phyloP scores from a whole-genome alignment of 2,888 invertebrate genomes.

The Tridacna crocea region DNA sequence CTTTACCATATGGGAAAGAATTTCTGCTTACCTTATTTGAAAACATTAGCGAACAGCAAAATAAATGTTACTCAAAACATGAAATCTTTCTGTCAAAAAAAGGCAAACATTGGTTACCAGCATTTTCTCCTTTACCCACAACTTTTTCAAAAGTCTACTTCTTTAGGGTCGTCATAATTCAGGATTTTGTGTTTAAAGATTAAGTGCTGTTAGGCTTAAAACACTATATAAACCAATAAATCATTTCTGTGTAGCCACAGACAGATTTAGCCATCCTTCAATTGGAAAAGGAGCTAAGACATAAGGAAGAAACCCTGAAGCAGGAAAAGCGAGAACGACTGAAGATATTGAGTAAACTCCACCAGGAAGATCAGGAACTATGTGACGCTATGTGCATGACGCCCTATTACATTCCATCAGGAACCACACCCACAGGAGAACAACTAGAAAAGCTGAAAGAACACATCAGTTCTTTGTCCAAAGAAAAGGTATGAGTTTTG shows the following conservation, averaged over 20 bases:
- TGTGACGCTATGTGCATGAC: conserved; percentile 80
- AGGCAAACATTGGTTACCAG: not conserved
- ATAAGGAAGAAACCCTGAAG: conserved; percentile 73
- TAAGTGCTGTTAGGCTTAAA: too few relatives aligned
- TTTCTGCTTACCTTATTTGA: too few relatives aligned
- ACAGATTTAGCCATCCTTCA: conserved; percentile 74
- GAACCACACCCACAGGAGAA: conserved; percentile 77
- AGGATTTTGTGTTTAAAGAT: too few relatives aligned
- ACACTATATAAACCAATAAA: too few relatives aligned
- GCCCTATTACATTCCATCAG: conserved; percentile 81
- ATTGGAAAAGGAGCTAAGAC: conserved; percentile 77
- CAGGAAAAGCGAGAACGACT: conserved; percentile 80
- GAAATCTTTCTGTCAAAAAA: not conserved
- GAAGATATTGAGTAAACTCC: conserved; percentile 74
- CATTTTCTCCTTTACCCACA: not conserved
- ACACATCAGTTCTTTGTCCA: conserved; percentile 79
- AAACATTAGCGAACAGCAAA: too few relatives aligned
- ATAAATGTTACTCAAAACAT: too few relatives aligned
- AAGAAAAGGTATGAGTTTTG: conserved; percentile 76
- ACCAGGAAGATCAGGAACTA: conserved; percentile 76
- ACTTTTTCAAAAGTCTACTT: not conserved
- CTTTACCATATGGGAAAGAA: too few relatives aligned
- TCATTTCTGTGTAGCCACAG: conserved; percentile 52
- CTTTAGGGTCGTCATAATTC: too few relatives aligned
- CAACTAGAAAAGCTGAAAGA: conserved; percentile 79